phyloP scores from a whole-genome alignment of 2,888 invertebrate species.

The Calliopum simillimum region DNA sequence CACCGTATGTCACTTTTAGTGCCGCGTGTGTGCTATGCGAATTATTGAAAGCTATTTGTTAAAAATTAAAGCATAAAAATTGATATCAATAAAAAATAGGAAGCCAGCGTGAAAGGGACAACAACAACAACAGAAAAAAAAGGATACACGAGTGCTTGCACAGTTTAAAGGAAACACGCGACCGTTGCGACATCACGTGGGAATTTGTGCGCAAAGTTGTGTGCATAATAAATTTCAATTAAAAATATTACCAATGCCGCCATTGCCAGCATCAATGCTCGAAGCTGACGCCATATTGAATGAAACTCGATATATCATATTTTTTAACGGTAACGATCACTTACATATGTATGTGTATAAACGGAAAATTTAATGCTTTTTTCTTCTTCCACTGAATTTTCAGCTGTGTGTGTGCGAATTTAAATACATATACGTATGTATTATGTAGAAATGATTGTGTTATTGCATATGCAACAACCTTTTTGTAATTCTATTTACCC shows the following conservation, averaged over 20 bases:
- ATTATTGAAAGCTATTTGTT: constrained; percentile 55
- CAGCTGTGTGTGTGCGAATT: too few species aligned
- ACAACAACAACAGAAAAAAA: too few species aligned
- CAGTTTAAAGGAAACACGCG: neutral
- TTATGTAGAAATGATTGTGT: too few species aligned
- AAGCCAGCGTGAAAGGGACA: neutral
- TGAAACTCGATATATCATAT: too few species aligned
- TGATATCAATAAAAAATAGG: constrained; percentile 20
- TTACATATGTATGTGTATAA: too few species aligned
- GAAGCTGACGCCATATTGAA: too few species aligned
- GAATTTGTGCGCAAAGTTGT: neutral
- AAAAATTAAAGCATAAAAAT: constrained; percentile 42
- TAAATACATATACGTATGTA: too few species aligned
- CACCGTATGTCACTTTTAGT: neutral
- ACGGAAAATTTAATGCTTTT: too few species aligned
- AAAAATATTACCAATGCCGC: constrained; percentile 10
- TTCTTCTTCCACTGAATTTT: too few species aligned
- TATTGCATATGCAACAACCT: too few species aligned
- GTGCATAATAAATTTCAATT: constrained; percentile 30
- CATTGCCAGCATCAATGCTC: neutral
- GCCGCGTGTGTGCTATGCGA: constrained; percentile 41
- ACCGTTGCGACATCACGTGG: neutral
- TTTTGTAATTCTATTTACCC: too few species aligned
- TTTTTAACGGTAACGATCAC: too few species aligned
- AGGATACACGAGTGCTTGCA: neutral